Base-by-base conservation (phyloP, 2,888 invertebrate genomes). In the Nipponacmea schrenckii region DNA sequence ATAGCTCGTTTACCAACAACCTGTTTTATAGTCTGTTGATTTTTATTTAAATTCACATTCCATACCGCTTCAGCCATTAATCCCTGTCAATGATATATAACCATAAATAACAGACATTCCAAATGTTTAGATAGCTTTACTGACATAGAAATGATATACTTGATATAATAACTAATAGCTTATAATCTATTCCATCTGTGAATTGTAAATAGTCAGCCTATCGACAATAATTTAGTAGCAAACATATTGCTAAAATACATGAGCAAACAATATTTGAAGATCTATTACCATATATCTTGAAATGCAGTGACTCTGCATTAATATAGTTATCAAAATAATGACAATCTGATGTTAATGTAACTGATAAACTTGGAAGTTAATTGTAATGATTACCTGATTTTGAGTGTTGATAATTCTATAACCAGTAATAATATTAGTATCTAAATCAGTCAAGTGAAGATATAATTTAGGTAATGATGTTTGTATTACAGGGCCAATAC, bases 31-130 rank as follows among this genome's bases (percentile, higher is more conserved):
- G 76, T 82, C 81, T 93, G 93, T 17, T 91, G 87, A 0, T 91
- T 90, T 5, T 91, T 91, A 70, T 92, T 92, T 67, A 96, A 90
- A 67, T 92, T 91, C 3, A 94, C 87, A 79, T 93, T 92, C 96
- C 96, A 97, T 50, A 93, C 92, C 74, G 91, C 91, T 45, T 91
- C 89, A 0, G 92, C 92, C n/a, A 90, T 85, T 70, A 94, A 88
- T 74, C 90, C 85, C 93, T 93, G 85, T n/a, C 86, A 83, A 75
- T 75, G 31, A 67, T 20, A 62, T 64, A 56, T 17, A 27, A 2
- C 1, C 12, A 45, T 39, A n/a, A 12, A 67, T 17, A 20, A 62
- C 1, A 24, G 4, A 71, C n/a, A n/a, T n/a, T n/a, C n/a, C n/a
- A n/a, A n/a, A n/a, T n/a, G n/a, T n/a, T n/a, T n/a, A n/a, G n/a